Percentiles rank a stretch among this genome's conserved stretches.
Evolutionary conservation across 2,888 invertebrate species (phyloP).

Genomic region (Saturnia pavonia): DNA sequence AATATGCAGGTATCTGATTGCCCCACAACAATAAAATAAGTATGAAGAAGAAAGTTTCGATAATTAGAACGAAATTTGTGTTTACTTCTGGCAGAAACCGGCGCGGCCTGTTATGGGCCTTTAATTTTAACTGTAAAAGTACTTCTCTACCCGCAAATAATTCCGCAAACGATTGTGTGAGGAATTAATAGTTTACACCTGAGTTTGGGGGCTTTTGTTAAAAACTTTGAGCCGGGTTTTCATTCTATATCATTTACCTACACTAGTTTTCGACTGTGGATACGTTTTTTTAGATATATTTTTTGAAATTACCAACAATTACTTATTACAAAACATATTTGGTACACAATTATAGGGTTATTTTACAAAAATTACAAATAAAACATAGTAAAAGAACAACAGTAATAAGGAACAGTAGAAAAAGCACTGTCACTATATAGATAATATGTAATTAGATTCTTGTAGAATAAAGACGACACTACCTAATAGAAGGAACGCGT

Average conservation of each 20-base stretch:
- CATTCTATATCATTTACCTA: neutral
- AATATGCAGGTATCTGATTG: neutral
- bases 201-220: neutral
- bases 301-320: no score
- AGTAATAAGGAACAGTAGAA: no score
- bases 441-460: no score
- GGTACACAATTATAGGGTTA: no score
- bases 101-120: neutral
- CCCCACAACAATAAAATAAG: neutral
- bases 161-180: constrained; percentile 3
- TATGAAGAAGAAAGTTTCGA: neutral
- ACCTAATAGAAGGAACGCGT: no score
- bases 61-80: neutral
- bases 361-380: no score
- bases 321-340: no score
- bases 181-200: neutral
- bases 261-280: neutral
- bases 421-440: no score
- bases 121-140: constrained; percentile 1
- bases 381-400: no score
- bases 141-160: neutral
- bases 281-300: neutral
- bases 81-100: neutral
- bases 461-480: no score
- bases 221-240: constrained; percentile 4